Conservation (phyloP, 1,140 invertebrate genomes). For the Drosophila melanica region DNA sequence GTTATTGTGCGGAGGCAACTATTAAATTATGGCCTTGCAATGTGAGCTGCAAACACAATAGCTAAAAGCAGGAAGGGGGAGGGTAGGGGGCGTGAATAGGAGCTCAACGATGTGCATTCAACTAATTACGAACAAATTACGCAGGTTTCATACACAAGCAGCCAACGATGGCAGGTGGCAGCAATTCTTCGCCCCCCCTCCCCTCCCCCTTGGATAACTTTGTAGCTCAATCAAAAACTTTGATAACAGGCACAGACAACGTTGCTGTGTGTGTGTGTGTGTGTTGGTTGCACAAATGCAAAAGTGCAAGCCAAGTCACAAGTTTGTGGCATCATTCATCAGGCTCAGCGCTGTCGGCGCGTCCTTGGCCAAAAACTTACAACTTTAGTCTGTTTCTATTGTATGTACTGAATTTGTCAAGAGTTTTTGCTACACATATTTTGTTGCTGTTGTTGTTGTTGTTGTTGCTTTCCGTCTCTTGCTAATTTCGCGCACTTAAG, state of each 20-base stretch:
- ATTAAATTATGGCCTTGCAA: conserved; percentile 62
- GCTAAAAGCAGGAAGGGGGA: not conserved
- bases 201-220: conserved; percentile 48
- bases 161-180: conserved; percentile 33
- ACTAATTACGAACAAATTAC: conserved; percentile 82
- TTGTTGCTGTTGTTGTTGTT: not conserved
- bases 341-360: conserved; percentile 49
- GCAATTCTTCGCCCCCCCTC: conserved; percentile 2
- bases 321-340: conserved; percentile 77
- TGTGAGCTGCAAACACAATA: conserved; percentile 10
- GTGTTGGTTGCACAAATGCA: conserved; percentile 39
- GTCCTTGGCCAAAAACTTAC: conserved; percentile 60
- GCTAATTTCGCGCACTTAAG: conserved; percentile 78
- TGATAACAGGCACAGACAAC: conserved; percentile 33
- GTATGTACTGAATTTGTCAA: conserved; percentile 10
- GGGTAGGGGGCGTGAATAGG: not conserved
- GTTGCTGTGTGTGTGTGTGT: not conserved
- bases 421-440: not conserved
- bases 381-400: conserved; percentile 3
- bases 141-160: conserved; percentile 74
- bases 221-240: conserved; percentile 77
- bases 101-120: conserved; percentile 73
- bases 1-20: conserved; percentile 61
- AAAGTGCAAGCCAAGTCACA: conserved; percentile 64
- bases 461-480: conserved; percentile 36